Conservation (phyloP, 35 echinoderm and acorn worm species). For the Apostichopus japonicus region DNA sequence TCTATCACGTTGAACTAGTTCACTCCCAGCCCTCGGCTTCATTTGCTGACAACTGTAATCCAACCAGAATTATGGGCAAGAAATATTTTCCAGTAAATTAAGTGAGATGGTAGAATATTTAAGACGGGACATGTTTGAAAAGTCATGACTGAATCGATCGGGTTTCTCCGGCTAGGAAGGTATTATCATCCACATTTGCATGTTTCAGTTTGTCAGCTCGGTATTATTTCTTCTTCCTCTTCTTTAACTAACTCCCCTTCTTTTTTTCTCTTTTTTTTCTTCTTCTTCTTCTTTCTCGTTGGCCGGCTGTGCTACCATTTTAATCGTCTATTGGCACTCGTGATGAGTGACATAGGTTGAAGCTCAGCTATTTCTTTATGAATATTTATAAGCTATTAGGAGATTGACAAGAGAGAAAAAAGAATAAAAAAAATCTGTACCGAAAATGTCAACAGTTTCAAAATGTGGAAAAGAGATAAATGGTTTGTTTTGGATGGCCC, state of each 20-base stretch:
- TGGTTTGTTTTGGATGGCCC: constrained; percentile 34
- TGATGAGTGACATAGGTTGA: constrained; percentile 43
- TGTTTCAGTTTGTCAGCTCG: constrained; percentile 46
- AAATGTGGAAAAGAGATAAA: constrained; percentile 32
- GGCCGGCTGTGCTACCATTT: constrained; percentile 2
- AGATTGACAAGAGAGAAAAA: constrained; percentile 47
- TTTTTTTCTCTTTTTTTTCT: neutral
- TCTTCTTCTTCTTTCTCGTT: neutral
- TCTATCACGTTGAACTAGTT: constrained; percentile 64
- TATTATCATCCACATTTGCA: constrained; percentile 52
- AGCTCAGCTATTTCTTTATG: constrained; percentile 48
- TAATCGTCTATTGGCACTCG: constrained; percentile 36
- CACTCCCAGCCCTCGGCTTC: constrained; percentile 53
- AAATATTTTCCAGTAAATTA: constrained; percentile 60
- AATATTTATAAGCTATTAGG: constrained; percentile 64
- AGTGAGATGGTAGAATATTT: constrained; percentile 58
- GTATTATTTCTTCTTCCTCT: constrained; percentile 31
- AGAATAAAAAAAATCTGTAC: constrained; percentile 28
- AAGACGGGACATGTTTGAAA: constrained; percentile 54
- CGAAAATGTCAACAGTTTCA: constrained; percentile 39
- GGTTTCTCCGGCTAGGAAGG: constrained; percentile 44
- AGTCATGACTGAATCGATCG: constrained; percentile 56
- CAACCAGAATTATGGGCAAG: constrained; percentile 60
- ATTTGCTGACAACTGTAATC: constrained; percentile 59
- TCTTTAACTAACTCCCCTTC: neutral